Evolutionary conservation across 92 coral and sea anemone species (phyloP), one percentile per base, ranked within the genome.

Genomic region (Epizoanthus ramosus): DNA sequence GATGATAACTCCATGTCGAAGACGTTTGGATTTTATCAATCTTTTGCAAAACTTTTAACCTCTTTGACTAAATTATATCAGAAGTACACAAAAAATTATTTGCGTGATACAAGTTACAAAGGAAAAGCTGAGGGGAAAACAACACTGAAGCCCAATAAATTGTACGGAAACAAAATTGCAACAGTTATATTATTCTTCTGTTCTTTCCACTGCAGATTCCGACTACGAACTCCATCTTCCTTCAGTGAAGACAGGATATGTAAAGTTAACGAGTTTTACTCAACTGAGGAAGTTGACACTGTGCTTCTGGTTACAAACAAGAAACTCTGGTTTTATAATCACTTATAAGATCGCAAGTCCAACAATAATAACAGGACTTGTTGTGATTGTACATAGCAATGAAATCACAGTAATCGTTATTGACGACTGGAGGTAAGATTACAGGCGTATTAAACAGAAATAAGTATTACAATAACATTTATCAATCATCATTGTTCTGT

Each of bases 271-370:
- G 41, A 72, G 54, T 19, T 16, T 72, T 39, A 58, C 79, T 21
- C 28, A 28, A 3, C 31, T 21, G 63, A 23, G 54, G 17, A 60
- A 72, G 8, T 22, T 72, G 1, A 72, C 79, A 50, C 21, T 72
- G 4, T 72, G 63, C 24, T 72, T 72, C 16, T 72, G 79, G 79
- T 19, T 72, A 18, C n/a, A 19, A 60, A 72, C 79, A 72, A 72
- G 50, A 60, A 72, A 18, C 17, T 50, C 79, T 50, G 79, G 79
- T 21, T 72, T 72, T 72, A 50, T 60, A 0, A 14, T 72, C 25
- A 45, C 22, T 25, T 53, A 50, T 10, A 15, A 13, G 41, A 72
- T 21, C 14, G 13, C 43, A 45, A 39, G 6, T 23, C 31, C 31
- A 15, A 8, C 15, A 5, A 0, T 28, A 28, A 28, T 12, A 8